Base-by-base conservation (phyloP, 2,888 invertebrate genomes). In the Leuctra nigra region DNA sequence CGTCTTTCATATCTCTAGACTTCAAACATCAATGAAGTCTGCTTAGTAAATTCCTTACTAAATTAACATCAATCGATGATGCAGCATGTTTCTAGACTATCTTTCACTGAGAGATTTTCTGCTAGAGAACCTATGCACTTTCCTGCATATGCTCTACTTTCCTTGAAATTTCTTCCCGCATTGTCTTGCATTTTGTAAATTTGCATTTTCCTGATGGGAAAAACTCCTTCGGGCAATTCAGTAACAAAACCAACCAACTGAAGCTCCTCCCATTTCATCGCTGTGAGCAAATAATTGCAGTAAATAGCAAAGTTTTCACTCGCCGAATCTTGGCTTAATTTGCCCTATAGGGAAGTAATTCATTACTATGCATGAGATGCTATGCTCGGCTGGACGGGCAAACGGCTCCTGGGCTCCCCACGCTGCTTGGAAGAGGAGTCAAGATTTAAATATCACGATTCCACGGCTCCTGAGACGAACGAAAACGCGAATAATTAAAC, bases 231-330 rank as follows among this genome's bases (percentile, higher is more conserved):
- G 36, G 41, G 54, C 24, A 18, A 39, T 16, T 11, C 25, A 13
- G n/a, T 11, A 11, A 47, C 14, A n/a, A 50, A 50, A 20, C 50
- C 23, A 44, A 23, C 44, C 23, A 23, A 11, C 11, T 41, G 23
- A 16, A 20, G 6, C 33, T 11, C 16, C 33, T 16, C 50, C 22
- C 18, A 13, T 16, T 35, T 50, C 33, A 33, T 50, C 50, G 50
- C 50, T 50, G 33, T 35, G 18, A 58, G 67, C 70, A 71, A 72
- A 72, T 72, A 72, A 70, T 72, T 71, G 72, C 71, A 72, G 69
- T 72, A 73, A 73, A 73, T 72, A 71, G 71, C 68, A 70, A 72
- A 73, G 70, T 72, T 72, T 72, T 70, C 69, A 72, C 72, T 70
- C 69, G 69, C 67, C 65, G 69, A 70, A 71, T 69, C 72, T 72